Base-by-base conservation (phyloP, 2,797 vertebrate genomes). In the Anisognathus igniventris region DNA sequence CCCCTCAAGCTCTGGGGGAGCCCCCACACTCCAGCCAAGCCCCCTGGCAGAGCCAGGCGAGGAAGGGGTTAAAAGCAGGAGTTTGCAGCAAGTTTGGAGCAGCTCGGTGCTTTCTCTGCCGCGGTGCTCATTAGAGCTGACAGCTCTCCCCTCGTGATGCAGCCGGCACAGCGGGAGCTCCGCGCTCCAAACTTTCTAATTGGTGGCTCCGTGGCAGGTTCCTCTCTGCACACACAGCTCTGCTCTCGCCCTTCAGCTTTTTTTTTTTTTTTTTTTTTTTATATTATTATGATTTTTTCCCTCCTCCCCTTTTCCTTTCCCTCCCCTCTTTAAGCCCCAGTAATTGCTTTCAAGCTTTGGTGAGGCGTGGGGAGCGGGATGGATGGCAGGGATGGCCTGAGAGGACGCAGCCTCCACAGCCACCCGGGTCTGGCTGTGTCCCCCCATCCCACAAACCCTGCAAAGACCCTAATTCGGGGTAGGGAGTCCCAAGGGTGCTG, bases 151-250 rank as follows among this genome's bases (percentile, higher is more conserved):
- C 92, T 95, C 85, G 77, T 96, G 87, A 93, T 91, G 90, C 96
- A 72, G 48, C 95, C 62, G 60, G 91, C 95, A 61, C 97, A 96
- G 97, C 95, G 28, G 96, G 96, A 93, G 96, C 94, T 86, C 96
- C 45, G 13, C 11, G 45, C 92, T 93, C 87, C 95, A 96, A 96
- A 98, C 98, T 98, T 97, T 98, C 98, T 98, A 98, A 98, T 98
- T 98, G 98, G 98, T 97, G 97, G 82, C 97, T 96, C 95, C 57
- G 60, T 98, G 98, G 98, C 98, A 98, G 98, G 97, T 98, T 98
- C 97, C 97, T 97, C 97, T 97, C 76, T 15, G 72, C 90, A 45
- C 94, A 86, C 10, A 9, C 86, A 81, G 92, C 94, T 93, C 95
- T 60, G 91, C 84, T 91, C 86, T 93, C 68, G 9, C 90, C 88